phyloP scores from a whole-genome alignment of 2,113 vertebrate species.

The Menura novaehollandiae region DNA sequence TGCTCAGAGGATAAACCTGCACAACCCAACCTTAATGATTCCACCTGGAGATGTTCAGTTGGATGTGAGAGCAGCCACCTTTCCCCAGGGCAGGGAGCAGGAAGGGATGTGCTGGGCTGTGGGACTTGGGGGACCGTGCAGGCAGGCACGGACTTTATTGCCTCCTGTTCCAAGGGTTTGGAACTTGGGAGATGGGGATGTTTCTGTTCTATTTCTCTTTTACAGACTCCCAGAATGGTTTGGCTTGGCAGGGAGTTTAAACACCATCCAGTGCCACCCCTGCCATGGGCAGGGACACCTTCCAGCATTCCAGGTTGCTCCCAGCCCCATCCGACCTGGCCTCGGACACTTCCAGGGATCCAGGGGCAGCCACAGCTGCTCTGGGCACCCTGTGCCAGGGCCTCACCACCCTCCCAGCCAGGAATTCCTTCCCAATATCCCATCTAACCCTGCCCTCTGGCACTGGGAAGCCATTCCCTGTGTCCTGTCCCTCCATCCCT shows the following conservation, averaged over 20 bases:
- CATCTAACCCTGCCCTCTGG: not conserved
- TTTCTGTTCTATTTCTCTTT: not conserved
- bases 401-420: not conserved
- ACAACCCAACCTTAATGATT: not conserved
- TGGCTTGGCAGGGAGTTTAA: not conserved
- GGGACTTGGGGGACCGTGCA: not conserved
- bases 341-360: not conserved
- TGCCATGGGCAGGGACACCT: not conserved
- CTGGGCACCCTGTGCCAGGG: not conserved
- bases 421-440: not conserved
- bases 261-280: not conserved
- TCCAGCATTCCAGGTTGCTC: not conserved
- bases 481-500: not conserved
- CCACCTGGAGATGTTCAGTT: rapidly evolving
- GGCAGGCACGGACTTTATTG: rapidly evolving
- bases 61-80: not conserved
- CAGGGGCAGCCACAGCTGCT: not conserved
- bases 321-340: not conserved
- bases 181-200: rapidly evolving
- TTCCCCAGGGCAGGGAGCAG: not conserved
- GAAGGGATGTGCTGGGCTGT: not conserved
- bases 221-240: rapidly evolving
- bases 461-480: not conserved
- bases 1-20: not conserved
- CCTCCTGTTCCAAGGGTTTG: rapidly evolving